Percentiles rank a stretch among this genome's conserved stretches.
Conservation (phyloP, 2,797 vertebrate genomes). For the Moxostoma hubbsi region DNA sequence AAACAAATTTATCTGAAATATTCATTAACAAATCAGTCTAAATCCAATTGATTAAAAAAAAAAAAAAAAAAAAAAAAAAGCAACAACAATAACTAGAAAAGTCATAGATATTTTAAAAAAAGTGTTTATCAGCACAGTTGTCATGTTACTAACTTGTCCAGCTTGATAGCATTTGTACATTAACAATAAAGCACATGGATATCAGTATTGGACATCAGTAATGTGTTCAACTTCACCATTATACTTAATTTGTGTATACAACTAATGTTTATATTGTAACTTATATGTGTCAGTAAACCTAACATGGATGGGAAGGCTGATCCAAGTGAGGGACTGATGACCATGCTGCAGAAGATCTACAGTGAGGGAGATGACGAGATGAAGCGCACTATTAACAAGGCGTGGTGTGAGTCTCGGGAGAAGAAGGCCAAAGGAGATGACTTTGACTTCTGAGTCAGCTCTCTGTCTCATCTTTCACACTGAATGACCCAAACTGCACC, state of each 20-base stretch:
- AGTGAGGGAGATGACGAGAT: conserved; percentile 95
- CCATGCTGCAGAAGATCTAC: conserved; percentile 95
- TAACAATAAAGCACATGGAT: background rate
- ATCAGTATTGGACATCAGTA: background rate
- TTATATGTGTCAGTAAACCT: conserved; percentile 70
- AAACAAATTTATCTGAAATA: no score
- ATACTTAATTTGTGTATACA: background rate
- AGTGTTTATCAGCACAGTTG: no score
- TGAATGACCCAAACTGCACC: background rate
- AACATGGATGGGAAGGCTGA: conserved; percentile 80
- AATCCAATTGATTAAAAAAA: no score
- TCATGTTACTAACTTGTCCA: no score
- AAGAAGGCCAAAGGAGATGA: conserved; percentile 90
- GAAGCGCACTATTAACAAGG: conserved; percentile 98
- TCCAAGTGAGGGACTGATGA: conserved; percentile 94
- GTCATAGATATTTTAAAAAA: no score
- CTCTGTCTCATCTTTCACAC: background rate
- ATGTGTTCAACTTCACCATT: background rate
- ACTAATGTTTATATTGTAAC: background rate
- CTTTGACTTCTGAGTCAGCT: conserved; percentile 81
- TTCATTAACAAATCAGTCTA: no score
- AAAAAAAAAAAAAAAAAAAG: no score
- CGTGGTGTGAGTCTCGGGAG: conserved; percentile 95
- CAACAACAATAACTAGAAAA: no score
- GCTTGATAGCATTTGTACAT: background rate